A percentile compares a stretch with the other conserved stretches of the same genome.
phyloP scores from a whole-genome alignment of 2,888 invertebrate genomes.

The Bruchidius siliquastri region DNA sequence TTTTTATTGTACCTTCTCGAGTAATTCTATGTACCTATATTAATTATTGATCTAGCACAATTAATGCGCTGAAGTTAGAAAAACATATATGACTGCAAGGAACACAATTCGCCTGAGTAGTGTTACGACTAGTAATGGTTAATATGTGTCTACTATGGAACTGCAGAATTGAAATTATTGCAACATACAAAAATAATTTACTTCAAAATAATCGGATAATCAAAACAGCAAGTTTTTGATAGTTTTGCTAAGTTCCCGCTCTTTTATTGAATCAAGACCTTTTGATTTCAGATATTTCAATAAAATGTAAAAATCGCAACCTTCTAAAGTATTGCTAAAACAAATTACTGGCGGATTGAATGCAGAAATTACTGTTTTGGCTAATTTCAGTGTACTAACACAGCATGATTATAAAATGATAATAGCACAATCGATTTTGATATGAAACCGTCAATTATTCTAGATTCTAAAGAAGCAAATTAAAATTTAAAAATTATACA shows the following conservation, averaged over 20 bases:
- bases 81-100: background rate
- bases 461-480: constrained; percentile 5
- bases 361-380: background rate
- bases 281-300: too few species aligned
- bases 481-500: background rate
- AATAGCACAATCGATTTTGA: constrained; percentile 27
- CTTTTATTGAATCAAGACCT: too few species aligned
- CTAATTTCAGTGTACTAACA: constrained; percentile 4
- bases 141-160: too few species aligned
- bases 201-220: too few species aligned
- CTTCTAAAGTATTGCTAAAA: too few species aligned
- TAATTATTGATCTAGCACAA: constrained; percentile 21
- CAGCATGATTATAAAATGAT: constrained; percentile 1
- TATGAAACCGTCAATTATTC: constrained; percentile 11
- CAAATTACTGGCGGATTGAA: background rate
- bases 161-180: too few species aligned
- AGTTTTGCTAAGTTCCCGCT: too few species aligned
- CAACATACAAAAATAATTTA: too few species aligned
- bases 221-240: too few species aligned
- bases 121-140: too few species aligned
- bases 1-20: constrained; percentile 36
- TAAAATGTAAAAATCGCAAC: too few species aligned
- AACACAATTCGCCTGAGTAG: too few species aligned
- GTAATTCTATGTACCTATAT: constrained; percentile 34
- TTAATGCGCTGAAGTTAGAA: constrained; percentile 2